Base-by-base conservation (phyloP, 2,113 vertebrate genomes). In the Ictalurus furcatus region DNA sequence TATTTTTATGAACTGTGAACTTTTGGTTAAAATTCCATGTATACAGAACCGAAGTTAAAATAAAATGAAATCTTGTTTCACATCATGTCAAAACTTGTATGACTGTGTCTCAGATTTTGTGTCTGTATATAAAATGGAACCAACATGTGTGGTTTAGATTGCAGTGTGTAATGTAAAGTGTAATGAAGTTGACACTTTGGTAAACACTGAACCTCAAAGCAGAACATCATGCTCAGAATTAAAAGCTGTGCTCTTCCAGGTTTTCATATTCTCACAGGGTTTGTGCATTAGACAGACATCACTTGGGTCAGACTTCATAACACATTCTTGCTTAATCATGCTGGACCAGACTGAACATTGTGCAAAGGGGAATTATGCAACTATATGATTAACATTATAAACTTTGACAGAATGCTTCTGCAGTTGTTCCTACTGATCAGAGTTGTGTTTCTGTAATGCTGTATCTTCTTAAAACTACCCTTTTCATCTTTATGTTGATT, bases 331-430 rank as follows among this genome's bases (percentile, higher is more conserved):
- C 23, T 85, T 12, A 79, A 73, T 81, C 78, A 67, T 79, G 54
- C 48, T 71, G 81, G 69, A 58, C 58, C 34, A 58, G 52, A 30
- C 34, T 83, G 52, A 78, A 19, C 44, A 67, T 54, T 56, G 56
- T 44, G 65, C 61, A 52, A 88, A 88, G 48, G 59, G 40, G 76
- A 74, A 81, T 88, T 86, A 74, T 83, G 67, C 80, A 82, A 88
- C 56, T 19, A 4, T 25, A 30, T 71, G 34, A 59, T 90, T n/a
- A 88, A 81, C 25, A 37, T 90, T 58, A 90, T 85, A 56, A 40
- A 48, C 17, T 76, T 23, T n/a, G 5, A 58, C n/a, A 40, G 19
- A 61, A 83, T 13, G 81, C 58, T 83, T 40, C 81, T 59, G 81
- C 37, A 59, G 6, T 61, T 83, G n/a, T 40, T 83, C 56, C 56